These are phyloP conservation scores for Lepidostoma basale DNA, from an alignment of 1,140 invertebrate genomes.

Conservation along the genomic window DNA sequence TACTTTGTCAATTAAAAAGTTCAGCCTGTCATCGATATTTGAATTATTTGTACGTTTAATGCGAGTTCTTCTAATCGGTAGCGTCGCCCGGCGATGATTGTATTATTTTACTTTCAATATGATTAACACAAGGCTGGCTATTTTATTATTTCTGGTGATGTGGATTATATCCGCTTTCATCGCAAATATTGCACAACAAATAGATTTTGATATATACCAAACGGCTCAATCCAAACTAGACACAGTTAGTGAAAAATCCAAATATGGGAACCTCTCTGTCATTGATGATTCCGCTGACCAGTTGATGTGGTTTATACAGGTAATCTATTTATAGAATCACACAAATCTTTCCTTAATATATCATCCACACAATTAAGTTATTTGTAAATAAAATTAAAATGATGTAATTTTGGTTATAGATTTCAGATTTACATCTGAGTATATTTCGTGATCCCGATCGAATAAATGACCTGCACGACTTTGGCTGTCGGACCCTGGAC, in stretches of 20 bases:
- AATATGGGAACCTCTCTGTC: constrained; percentile 53
- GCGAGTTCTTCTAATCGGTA: too few species aligned
- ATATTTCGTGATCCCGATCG: constrained; percentile 78
- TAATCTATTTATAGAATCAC: constrained; percentile 51
- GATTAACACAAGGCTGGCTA: constrained; percentile 53
- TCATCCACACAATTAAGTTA: constrained; percentile 1
- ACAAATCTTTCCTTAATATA: not conserved
- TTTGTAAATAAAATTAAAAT: not conserved
- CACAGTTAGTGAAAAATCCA: constrained; percentile 49
- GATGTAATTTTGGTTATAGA: constrained; percentile 61
- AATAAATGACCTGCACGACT: constrained; percentile 78
- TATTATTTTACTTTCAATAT: too few species aligned
- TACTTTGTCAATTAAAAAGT: too few species aligned
- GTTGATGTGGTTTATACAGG: constrained; percentile 80
- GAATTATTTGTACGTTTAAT: too few species aligned
- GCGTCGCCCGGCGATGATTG: too few species aligned
- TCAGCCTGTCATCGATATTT: too few species aligned
- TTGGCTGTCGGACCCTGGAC: constrained; percentile 77
- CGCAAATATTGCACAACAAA: constrained; percentile 55
- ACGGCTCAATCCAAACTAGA: constrained; percentile 49
- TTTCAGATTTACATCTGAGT: constrained; percentile 90
- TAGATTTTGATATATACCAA: constrained; percentile 55
- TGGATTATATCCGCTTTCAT: constrained; percentile 55
- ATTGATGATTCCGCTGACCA: constrained; percentile 64
- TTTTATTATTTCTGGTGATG: constrained; percentile 52